Percentiles rank a stretch among this genome's conserved stretches.
phyloP scores from a whole-genome alignment of 1,140 invertebrate species.

The Drosophila rhopaloa region DNA sequence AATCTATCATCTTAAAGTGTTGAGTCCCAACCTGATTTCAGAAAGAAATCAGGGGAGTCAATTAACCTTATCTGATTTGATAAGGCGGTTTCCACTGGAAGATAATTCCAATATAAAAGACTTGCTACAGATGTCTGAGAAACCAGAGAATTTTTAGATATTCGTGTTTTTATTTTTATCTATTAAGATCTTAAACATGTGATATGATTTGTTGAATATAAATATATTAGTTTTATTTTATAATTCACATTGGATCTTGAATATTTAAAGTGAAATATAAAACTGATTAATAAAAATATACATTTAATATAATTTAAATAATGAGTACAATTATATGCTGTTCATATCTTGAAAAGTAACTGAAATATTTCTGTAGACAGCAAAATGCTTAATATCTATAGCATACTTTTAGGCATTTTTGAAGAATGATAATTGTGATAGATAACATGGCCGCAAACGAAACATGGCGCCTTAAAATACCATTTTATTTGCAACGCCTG shows the following conservation, averaged over 20 bases:
- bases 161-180: constrained; percentile 2
- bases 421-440: background rate
- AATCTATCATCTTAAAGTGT: constrained; percentile 49
- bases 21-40: constrained; percentile 1
- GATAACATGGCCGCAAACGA: too few species aligned
- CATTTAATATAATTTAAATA: background rate
- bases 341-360: too few species aligned
- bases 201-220: constrained; percentile 22
- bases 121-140: constrained; percentile 56
- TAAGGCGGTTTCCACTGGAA: constrained; percentile 55
- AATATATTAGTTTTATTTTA: background rate
- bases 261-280: too few species aligned
- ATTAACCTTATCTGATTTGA: constrained; percentile 34
- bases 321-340: background rate
- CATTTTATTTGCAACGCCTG: too few species aligned
- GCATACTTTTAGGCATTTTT: constrained; percentile 8
- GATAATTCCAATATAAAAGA: constrained; percentile 50
- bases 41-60: constrained; percentile 3
- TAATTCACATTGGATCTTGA: too few species aligned
- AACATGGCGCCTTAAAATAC: background rate
- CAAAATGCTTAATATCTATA: background rate
- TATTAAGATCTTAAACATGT: constrained; percentile 10
- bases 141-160: constrained; percentile 63
- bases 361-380: background rate
- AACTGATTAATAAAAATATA: too few species aligned